Evolutionary conservation across 1,140 invertebrate species (phyloP), one percentile per base, ranked within the genome.

Genomic region (Cyclargus thomasi): DNA sequence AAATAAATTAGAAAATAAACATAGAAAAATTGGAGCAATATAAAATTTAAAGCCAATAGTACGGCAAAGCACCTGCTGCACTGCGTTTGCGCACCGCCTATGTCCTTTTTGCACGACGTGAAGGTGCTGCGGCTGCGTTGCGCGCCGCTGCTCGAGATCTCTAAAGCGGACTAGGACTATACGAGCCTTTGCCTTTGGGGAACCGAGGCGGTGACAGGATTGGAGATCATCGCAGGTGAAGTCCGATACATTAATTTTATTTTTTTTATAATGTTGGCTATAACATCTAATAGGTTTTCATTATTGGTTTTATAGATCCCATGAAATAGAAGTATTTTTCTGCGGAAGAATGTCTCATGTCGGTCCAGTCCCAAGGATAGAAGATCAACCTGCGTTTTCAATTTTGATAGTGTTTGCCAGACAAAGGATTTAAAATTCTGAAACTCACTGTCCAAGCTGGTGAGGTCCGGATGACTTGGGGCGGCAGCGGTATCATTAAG

Each of bases 251-350:
- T 55, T 16, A 5, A 17, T 16, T n/a, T 55, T 55, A n/a, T n/a
- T 6, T 18, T 5, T 16, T n/a, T 17, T 16, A 55, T 17, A 17
- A 17, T 17, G 17, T 17, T 55, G 16, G 16, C 7, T 10, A 65
- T n/a, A 4, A 65, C 47, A n/a, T 65, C 20, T n/a, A 11, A 20
- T 6, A 65, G 5, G 7, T 65, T 65, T 65, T 65, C 64, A 55
- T 55, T 65, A 0, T 20, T 3, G 5, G 20, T 55, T 55, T 65
- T 47, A 5, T 47, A 23, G 1, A 65, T 11, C 16, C 47, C 64
- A 21, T 65, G 64, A 23, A 65, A 55, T 55, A 65, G 18, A 0
- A 65, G 20, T 2, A 65, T 20, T 8, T 65, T 65, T 23, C 64
- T 53, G 47, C 64, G 47, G 21, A 65, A n/a, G 16, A 23, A n/a